Evolutionary conservation across 2,888 invertebrate species (phyloP).

Genomic region (Malachius bipustulatus): DNA sequence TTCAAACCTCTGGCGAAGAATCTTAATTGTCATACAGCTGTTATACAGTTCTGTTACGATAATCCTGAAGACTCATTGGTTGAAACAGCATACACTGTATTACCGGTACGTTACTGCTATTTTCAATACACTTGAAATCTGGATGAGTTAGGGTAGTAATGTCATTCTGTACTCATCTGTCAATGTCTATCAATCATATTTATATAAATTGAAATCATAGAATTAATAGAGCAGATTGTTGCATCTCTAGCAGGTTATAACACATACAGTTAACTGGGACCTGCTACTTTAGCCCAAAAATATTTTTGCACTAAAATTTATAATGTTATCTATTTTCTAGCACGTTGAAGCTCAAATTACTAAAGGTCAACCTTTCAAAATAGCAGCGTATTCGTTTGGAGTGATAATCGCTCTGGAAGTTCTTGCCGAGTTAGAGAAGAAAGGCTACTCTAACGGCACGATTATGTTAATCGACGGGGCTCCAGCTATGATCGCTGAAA

Average conservation of each 20-base stretch:
- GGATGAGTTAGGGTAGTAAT: not conserved
- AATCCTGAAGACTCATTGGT: conserved; percentile 36
- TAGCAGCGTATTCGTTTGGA: conserved; percentile 87
- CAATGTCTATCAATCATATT: too few species aligned
- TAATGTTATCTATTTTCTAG: not conserved
- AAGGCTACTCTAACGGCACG: conserved; percentile 50
- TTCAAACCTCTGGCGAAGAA: conserved; percentile 42
- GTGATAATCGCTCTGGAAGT: conserved; percentile 65
- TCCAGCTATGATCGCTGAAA: conserved; percentile 48
- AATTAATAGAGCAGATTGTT: too few species aligned
- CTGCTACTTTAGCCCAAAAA: conserved; percentile 1
- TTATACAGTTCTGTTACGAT: conserved; percentile 43
- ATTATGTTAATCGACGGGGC: conserved; percentile 72
- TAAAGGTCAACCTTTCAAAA: conserved; percentile 49
- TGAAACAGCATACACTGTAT: conserved; percentile 41
- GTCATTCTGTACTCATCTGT: too few species aligned
- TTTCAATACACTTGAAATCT: too few species aligned
- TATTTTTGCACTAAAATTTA: not conserved
- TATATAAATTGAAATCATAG: too few species aligned
- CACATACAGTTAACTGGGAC: too few species aligned
- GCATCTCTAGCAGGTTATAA: too few species aligned
- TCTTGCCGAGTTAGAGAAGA: conserved; percentile 54
- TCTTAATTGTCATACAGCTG: conserved; percentile 41
- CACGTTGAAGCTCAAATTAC: conserved; percentile 17
- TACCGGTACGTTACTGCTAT: conserved; percentile 41